Base-by-base conservation (phyloP, 2,888 invertebrate species). In the Scaptomyza caliginosa region DNA sequence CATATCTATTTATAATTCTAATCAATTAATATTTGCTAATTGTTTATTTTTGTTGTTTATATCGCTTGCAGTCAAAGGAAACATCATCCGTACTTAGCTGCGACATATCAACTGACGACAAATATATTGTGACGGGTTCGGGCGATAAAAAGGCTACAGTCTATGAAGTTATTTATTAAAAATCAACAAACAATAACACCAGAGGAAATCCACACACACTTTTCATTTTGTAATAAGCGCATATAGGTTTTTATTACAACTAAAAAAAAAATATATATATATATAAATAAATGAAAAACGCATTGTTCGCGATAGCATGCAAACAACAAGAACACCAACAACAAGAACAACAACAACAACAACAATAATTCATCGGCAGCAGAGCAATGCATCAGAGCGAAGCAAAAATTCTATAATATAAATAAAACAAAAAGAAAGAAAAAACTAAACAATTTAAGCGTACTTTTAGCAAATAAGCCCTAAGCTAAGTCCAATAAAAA, bases 81-180 rank as follows among this genome's bases (percentile, higher is more conserved):
- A 97, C 98, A 56, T 98, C 98, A 85, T 98, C 98, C 90, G 98
- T 99, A 90, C 94, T 99, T 89, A 98, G 98, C 93, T 99, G 99
- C 94, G 99, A 99, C 94, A 98, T 99, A 92, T 98, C 98, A 73
- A 94, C 96, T 67, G 99, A 99, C 92, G 99, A 99, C 93, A 98
- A 98, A 92, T 98, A 96, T 92, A 98, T 99, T 89, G 98, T 99
- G 87, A 99, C 99, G 45, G 99, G 99, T 70, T 98, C 98, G 38
- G 99, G 99, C 59, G 99, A 99, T 92, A 98, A 98, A 92, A 98
- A 98, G 92, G 98, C 98, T 79, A 98, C 98, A 51, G 96, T 99
- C 75, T 99, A 99, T 92, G 98, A 98, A 94, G 98, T 99, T 89
- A 94, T 96, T 92, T 97, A 96, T 92, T 96, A 93, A 88, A 80